Evolutionary conservation across 2,797 vertebrate species (phyloP).

Genomic region (Anisognathus igniventris): DNA sequence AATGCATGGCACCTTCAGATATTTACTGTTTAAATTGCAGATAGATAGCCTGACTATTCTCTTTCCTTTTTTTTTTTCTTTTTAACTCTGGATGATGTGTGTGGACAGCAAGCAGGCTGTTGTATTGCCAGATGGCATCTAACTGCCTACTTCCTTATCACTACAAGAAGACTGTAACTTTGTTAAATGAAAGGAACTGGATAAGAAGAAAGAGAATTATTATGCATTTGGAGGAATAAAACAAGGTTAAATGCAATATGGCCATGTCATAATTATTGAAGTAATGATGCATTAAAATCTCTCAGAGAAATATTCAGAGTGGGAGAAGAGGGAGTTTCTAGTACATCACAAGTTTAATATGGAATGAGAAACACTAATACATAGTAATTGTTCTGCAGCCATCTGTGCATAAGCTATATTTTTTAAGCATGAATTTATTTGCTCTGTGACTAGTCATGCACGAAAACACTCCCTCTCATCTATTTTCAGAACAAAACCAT

Average conservation of each 20-base stretch:
- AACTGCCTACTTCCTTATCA: neutral
- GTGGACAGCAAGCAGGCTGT: neutral
- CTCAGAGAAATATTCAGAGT: neutral
- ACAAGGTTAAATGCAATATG: neutral
- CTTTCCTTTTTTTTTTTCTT: too few species aligned
- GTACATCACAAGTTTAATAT: neutral
- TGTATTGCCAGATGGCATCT: neutral
- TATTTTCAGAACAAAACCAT: constrained; percentile 50
- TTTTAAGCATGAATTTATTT: constrained; percentile 43
- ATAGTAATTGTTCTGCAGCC: constrained; percentile 23
- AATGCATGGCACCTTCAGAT: neutral
- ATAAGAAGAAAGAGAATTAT: neutral
- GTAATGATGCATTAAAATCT: neutral
- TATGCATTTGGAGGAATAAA: neutral
- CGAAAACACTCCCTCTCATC: neutral
- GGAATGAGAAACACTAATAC: constrained; percentile 15
- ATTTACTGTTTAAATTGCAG: neutral
- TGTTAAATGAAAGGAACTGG: neutral
- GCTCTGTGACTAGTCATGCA: constrained; percentile 42
- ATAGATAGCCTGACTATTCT: neutral
- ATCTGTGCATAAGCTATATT: constrained; percentile 27
- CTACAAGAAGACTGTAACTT: neutral
- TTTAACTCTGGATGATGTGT: neutral
- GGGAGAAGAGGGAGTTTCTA: neutral
- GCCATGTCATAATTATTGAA: neutral